phyloP scores from a whole-genome alignment of 2,113 vertebrate genomes.

The Gallinago jamesoni region DNA sequence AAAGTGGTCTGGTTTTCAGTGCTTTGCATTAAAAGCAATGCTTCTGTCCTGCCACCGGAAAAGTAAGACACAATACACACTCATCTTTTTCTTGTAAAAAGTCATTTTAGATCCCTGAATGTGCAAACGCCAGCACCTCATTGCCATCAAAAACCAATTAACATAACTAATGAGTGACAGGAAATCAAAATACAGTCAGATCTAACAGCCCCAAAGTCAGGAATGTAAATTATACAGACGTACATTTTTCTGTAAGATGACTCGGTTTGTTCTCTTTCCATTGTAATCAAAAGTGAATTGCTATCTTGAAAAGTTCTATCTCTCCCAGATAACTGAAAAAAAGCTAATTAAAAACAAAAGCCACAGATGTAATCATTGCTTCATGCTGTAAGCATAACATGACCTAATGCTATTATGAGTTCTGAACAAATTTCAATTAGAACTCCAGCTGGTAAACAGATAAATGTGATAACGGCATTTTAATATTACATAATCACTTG shows the following conservation, averaged over 20 bases:
- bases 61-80: neutral
- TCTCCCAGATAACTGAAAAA: constrained; percentile 53
- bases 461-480: constrained; percentile 21
- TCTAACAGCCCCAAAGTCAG: neutral
- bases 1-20: neutral
- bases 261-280: constrained; percentile 23
- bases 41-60: neutral
- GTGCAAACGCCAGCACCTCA: neutral
- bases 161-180: neutral
- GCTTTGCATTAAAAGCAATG: neutral
- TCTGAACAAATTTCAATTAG: constrained; percentile 69
- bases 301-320: neutral
- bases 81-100: neutral
- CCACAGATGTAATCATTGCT: constrained; percentile 67
- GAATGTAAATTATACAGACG: neutral
- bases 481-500: constrained; percentile 37
- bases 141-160: constrained; percentile 20
- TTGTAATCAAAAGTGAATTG: constrained; percentile 63
- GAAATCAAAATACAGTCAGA: constrained; percentile 44
- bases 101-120: neutral
- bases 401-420: constrained; percentile 66
- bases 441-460: constrained; percentile 64
- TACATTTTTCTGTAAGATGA: constrained; percentile 2
- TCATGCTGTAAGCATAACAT: constrained; percentile 67
- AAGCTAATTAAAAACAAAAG: constrained; percentile 69